Evolutionary conservation across 2,888 invertebrate genomes (phyloP).

Genomic region (Notodonta dromedarius): DNA sequence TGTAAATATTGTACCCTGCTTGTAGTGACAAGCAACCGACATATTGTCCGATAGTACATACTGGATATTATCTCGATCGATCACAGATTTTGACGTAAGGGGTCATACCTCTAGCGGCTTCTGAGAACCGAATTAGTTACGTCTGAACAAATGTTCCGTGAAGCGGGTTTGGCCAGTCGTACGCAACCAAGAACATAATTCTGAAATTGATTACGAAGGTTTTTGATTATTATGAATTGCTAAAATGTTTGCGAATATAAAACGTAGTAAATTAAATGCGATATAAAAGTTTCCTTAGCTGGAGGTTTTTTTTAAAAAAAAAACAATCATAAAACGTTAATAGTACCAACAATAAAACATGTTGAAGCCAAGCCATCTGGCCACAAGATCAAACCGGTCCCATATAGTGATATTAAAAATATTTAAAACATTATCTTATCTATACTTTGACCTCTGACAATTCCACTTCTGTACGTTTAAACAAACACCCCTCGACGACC

Average conservation of each 20-base stretch:
- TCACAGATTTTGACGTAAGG: constrained; percentile 44
- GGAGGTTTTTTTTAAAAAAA: neutral
- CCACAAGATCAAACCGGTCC: constrained; percentile 21
- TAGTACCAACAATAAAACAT: neutral
- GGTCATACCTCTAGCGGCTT: constrained; percentile 26
- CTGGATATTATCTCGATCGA: constrained; percentile 46
- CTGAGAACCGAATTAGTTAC: constrained; percentile 39
- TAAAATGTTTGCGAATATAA: too few species aligned
- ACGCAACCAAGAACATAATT: constrained; percentile 20
- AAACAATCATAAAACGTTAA: constrained; percentile 7
- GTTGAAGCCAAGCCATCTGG: constrained; percentile 1
- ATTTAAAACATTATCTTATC: constrained; percentile 21
- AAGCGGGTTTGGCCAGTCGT: constrained; percentile 16
- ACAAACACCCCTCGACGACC: constrained; percentile 4
- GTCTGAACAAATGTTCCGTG: constrained; percentile 29
- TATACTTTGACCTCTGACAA: constrained; percentile 22
- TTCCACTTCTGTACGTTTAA: constrained; percentile 7
- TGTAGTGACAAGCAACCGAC: neutral
- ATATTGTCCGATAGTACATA: neutral
- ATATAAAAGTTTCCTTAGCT: neutral
- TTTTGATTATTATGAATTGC: too few species aligned
- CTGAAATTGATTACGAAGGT: constrained; percentile 14
- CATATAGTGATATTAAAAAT: constrained; percentile 17
- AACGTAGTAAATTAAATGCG: neutral
- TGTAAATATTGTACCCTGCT: neutral